Evolutionary conservation across 2,113 vertebrate genomes (phyloP).

Genomic region (Nymphicus hollandicus): DNA sequence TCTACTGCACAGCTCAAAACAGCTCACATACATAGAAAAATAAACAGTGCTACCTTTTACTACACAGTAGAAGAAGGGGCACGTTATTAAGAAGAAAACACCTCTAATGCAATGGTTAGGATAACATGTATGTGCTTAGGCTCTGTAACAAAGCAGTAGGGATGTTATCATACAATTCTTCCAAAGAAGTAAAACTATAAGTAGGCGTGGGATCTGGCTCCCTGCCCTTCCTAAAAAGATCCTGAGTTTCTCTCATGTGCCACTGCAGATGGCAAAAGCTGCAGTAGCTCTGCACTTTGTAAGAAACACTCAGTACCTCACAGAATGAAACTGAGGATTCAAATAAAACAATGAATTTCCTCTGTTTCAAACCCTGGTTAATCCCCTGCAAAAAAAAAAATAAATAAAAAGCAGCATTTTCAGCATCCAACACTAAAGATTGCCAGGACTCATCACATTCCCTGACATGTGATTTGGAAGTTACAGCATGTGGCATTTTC

Average conservation of each 20-base stretch:
- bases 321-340: background rate
- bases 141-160: background rate
- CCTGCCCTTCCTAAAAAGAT: background rate
- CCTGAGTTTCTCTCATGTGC: background rate
- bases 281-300: background rate
- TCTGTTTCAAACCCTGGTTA: background rate
- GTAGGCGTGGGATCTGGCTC: background rate
- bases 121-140: background rate
- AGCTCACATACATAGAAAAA: background rate
- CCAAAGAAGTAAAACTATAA: background rate
- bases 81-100: background rate
- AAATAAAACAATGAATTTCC: background rate
- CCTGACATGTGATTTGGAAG: background rate
- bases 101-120: background rate
- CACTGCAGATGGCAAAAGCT: background rate
- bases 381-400: background rate
- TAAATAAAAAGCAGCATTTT: background rate
- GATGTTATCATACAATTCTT: background rate
- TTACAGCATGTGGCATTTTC: background rate
- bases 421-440: background rate
- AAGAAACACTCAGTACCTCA: background rate
- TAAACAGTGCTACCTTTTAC: background rate
- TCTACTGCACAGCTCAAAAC: background rate
- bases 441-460: conserved; percentile 16
- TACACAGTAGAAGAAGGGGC: background rate